Percentiles rank a stretch among this genome's conserved stretches.
phyloP scores from a whole-genome alignment of 2,888 invertebrate species.

The Sarcophaga variegata region DNA sequence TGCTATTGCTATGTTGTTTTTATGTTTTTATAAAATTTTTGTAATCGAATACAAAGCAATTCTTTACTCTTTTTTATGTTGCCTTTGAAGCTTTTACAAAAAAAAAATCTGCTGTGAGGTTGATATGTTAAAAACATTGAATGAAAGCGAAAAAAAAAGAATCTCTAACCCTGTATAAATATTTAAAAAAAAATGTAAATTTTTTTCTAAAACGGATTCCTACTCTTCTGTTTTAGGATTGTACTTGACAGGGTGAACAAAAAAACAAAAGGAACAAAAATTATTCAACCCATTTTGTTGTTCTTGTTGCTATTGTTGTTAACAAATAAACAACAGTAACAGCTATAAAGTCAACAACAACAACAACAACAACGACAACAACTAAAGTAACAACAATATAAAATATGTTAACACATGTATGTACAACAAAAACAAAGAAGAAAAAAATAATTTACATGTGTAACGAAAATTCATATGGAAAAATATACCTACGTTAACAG shows the following conservation, averaged over 20 bases:
- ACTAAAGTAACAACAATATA: constrained; percentile 12
- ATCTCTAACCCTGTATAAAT: not conserved
- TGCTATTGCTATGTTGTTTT: constrained; percentile 8
- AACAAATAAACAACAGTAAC: constrained; percentile 2
- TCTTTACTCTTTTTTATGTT: not conserved
- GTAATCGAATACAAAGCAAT: constrained; percentile 28
- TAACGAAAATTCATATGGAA: constrained; percentile 3
- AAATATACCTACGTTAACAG: not conserved
- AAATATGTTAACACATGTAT: constrained; percentile 41
- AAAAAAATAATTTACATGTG: constrained; percentile 46
- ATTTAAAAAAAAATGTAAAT: not conserved
- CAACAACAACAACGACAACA: not conserved
- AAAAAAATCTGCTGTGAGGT: not conserved
- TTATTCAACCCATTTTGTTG: not conserved
- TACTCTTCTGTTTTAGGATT: not conserved
- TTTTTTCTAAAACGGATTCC: not conserved
- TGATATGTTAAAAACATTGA: constrained; percentile 1
- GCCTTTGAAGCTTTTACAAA: not conserved
- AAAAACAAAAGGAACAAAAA: too few relatives aligned
- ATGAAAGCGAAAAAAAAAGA: not conserved
- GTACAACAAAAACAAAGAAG: not conserved
- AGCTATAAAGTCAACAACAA: not conserved
- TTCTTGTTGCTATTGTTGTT: not conserved
- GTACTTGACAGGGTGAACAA: not conserved
- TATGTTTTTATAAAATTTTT: constrained; percentile 8